Evolutionary conservation across 92 coral and sea anemone species (phyloP).

Genomic region (Porites lobata): DNA sequence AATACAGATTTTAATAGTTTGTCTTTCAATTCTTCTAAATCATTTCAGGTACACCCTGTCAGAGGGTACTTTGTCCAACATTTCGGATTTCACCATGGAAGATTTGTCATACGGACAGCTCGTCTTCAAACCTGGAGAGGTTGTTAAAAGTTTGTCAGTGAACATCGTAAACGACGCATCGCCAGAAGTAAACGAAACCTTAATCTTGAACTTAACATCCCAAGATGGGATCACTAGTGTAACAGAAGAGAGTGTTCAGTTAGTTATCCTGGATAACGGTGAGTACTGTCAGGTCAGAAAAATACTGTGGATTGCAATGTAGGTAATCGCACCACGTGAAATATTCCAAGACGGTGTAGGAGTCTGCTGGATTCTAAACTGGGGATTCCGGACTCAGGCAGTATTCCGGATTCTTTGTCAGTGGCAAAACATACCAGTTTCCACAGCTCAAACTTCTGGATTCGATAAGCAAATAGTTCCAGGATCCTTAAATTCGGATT

Average conservation of each 20-base stretch:
- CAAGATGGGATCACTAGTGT: slow-evolving; percentile 6
- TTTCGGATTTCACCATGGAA: slow-evolving; percentile 1
- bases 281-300: neutral
- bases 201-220: neutral
- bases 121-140: slow-evolving; percentile 26
- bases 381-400: too few relatives aligned
- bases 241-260: neutral
- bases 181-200: slow-evolving; percentile 17
- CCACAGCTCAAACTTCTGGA: too few relatives aligned
- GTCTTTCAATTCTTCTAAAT: neutral
- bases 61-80: neutral
- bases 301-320: too few relatives aligned
- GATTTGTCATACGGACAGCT: neutral
- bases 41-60: slow-evolving; percentile 22
- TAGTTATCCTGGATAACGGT: slow-evolving; percentile 15
- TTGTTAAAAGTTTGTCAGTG: neutral
- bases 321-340: too few relatives aligned
- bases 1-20: too few relatives aligned
- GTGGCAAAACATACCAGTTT: too few relatives aligned
- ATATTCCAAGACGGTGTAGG: too few relatives aligned
- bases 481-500: too few relatives aligned
- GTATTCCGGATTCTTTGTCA: too few relatives aligned
- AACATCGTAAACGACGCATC: neutral
- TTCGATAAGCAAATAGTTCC: too few relatives aligned
- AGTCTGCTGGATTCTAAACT: too few relatives aligned